Conservation (phyloP, 1,140 invertebrate species). For the Elymnias hypermnestra region DNA sequence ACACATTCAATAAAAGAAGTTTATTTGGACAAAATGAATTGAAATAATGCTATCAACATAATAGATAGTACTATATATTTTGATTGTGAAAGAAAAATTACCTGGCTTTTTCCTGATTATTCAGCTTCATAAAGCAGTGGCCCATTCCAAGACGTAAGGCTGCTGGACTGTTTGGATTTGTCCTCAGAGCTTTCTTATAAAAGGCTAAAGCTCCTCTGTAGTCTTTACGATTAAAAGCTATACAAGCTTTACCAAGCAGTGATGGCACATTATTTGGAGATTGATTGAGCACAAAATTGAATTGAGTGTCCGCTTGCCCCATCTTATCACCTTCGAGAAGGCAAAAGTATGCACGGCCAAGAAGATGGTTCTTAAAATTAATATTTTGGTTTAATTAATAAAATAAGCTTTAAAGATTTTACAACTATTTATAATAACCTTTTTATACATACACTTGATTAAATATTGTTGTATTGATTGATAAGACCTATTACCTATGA, state of each 20-base stretch:
- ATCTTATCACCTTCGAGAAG: constrained; percentile 99
- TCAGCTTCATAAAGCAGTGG: constrained; percentile 98
- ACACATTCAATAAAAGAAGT: too few species aligned
- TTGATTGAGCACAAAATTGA: constrained; percentile 99
- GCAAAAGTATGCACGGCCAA: constrained; percentile 98
- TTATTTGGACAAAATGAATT: too few species aligned
- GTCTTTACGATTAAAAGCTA: constrained; percentile 95
- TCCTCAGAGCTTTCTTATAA: constrained; percentile 97
- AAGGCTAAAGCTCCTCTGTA: constrained; percentile 96
- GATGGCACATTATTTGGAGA: constrained; percentile 97
- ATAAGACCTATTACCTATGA: too few species aligned
- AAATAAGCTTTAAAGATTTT: too few species aligned
- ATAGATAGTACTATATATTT: too few species aligned
- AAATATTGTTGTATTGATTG: too few species aligned
- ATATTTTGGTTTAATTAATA: too few species aligned
- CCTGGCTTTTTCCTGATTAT: constrained; percentile 96
- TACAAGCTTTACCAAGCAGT: constrained; percentile 98
- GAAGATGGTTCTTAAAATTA: constrained; percentile 92
- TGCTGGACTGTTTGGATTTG: constrained; percentile 97
- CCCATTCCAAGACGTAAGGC: constrained; percentile 98
- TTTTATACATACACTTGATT: too few species aligned
- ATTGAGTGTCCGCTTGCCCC: constrained; percentile 99
- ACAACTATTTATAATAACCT: too few species aligned
- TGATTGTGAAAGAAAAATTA: too few species aligned
- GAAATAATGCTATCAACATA: too few species aligned